Evolutionary conservation across 2,797 vertebrate species (phyloP).

Genomic region (Erethizon dorsatum): DNA sequence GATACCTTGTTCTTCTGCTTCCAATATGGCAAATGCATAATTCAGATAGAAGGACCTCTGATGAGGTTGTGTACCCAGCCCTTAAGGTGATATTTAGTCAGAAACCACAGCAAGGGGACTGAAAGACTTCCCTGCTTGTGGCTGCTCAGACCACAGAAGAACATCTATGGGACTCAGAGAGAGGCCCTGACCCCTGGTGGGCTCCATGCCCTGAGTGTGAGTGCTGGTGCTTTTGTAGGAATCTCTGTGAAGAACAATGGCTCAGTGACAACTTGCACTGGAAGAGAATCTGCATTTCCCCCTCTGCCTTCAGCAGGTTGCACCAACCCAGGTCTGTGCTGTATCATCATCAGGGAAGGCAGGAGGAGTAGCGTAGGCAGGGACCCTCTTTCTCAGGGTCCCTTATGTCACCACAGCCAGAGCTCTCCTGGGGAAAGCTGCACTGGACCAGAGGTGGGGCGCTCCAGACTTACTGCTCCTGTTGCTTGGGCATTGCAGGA

Average conservation of each 20-base stretch:
- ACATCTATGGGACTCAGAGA: background rate
- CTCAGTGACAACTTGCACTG: background rate
- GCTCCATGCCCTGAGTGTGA: background rate
- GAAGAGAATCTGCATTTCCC: background rate
- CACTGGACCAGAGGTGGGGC: accelerated
- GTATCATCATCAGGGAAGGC: background rate
- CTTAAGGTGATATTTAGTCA: background rate
- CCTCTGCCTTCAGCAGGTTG: background rate
- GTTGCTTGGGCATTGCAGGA: background rate
- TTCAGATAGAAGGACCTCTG: background rate
- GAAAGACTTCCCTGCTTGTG: background rate
- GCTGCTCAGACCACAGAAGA: background rate
- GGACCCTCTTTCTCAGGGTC: background rate
- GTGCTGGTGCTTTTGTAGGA: background rate
- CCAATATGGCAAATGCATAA: background rate
- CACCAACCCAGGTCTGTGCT: background rate
- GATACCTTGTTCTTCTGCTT: background rate
- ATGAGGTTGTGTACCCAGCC: background rate
- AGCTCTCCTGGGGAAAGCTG: background rate
- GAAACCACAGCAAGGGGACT: background rate
- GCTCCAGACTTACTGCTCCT: background rate
- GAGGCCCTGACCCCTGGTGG: background rate
- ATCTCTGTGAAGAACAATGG: background rate
- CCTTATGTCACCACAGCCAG: too few species aligned
- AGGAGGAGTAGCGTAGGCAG: background rate